A percentile compares a stretch with the other conserved stretches of the same genome.
phyloP scores from a whole-genome alignment of 2,113 vertebrate species.

The Solenodon paradoxus region DNA sequence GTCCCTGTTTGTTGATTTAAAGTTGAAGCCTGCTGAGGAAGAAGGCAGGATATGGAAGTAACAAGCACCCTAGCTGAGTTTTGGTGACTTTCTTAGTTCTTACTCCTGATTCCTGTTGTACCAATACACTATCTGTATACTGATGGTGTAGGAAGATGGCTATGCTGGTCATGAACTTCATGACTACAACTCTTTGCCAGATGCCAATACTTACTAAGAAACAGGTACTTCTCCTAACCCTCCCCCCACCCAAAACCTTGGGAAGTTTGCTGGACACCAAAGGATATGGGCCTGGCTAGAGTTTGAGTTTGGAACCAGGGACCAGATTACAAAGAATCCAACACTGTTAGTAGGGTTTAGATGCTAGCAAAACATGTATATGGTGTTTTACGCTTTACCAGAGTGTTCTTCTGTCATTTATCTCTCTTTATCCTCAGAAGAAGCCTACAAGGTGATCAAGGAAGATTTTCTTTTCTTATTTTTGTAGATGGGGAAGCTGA shows the following conservation, averaged over 20 bases:
- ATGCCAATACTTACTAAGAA: too few relatives aligned
- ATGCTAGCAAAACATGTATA: neutral
- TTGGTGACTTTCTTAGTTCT: neutral
- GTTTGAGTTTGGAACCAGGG: neutral
- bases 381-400: neutral
- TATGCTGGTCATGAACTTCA: neutral
- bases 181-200: neutral
- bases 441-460: neutral
- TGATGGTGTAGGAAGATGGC: neutral
- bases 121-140: neutral
- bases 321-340: neutral
- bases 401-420: neutral
- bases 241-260: neutral
- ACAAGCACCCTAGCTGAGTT: neutral
- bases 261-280: neutral
- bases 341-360: neutral
- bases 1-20: neutral
- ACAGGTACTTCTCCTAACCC: neutral
- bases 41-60: neutral
- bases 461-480: neutral
- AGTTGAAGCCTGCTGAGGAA: neutral
- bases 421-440: neutral
- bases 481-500: neutral
- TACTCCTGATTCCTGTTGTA: neutral
- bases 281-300: neutral